Evolutionary conservation across 2,113 vertebrate species (phyloP).

Genomic region (Hystrix cristata): DNA sequence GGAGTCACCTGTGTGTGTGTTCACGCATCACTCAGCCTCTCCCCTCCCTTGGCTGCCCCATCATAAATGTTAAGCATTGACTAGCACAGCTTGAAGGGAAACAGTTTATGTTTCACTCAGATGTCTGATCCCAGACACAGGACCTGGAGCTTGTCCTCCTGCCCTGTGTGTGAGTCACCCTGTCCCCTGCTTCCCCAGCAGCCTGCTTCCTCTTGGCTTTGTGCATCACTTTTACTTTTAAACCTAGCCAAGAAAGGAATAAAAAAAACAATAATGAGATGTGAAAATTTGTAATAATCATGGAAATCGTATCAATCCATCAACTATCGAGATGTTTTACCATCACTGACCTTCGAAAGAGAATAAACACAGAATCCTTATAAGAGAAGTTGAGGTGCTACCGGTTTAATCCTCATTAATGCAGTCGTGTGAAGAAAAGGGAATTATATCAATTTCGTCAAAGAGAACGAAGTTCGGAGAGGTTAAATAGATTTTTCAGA

Average conservation of each 20-base stretch:
- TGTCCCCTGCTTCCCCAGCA: accelerated
- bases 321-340: neutral
- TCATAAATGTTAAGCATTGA: neutral
- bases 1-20: neutral
- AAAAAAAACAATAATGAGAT: neutral
- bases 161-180: neutral
- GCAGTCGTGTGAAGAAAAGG: neutral
- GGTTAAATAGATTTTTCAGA: neutral
- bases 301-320: neutral
- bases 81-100: neutral
- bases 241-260: neutral
- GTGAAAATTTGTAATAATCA: neutral
- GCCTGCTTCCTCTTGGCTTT: neutral
- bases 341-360: neutral
- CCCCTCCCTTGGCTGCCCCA: no score
- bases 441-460: neutral
- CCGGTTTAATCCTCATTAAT: neutral
- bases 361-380: neutral
- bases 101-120: neutral
- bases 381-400: neutral
- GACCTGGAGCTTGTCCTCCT: neutral
- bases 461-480: neutral
- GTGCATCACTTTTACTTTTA: neutral
- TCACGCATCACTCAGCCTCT: neutral
- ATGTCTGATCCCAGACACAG: neutral